A percentile compares a stretch with the other conserved stretches of the same genome.
These are phyloP conservation scores for Corydoras maculifer DNA, from an alignment of 2,113 vertebrate species.

Conservation along the genomic window DNA sequence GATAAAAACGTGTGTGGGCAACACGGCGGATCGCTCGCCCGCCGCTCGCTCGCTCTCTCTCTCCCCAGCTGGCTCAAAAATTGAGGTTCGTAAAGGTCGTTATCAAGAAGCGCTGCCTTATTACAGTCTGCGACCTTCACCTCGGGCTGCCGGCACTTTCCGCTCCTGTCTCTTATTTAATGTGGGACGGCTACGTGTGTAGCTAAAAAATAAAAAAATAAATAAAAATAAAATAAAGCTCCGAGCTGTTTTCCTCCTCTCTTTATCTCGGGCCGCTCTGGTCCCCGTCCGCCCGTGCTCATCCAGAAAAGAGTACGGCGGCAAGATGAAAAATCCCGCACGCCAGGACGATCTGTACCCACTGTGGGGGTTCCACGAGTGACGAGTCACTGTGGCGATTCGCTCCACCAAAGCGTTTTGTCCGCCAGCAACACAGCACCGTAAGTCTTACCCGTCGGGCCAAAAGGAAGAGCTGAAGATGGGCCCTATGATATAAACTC, in stretches of 20 bases:
- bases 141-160: conserved; percentile 20
- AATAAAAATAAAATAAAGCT: background rate
- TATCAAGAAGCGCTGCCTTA: conserved; percentile 45
- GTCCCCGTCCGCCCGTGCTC: conserved; percentile 20
- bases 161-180: conserved; percentile 33
- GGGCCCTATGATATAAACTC: too few relatives aligned
- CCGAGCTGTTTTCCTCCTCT: conserved; percentile 17
- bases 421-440: too few relatives aligned
- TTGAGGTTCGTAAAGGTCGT: conserved; percentile 46
- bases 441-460: too few relatives aligned
- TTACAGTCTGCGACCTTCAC: conserved; percentile 43
- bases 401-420: too few relatives aligned
- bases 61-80: conserved; percentile 32
- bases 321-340: conserved; percentile 1
- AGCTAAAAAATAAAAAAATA: background rate
- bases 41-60: conserved; percentile 18
- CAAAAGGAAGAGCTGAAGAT: too few relatives aligned
- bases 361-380: background rate
- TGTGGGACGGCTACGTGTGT: conserved; percentile 10
- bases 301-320: conserved; percentile 9
- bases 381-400: too few relatives aligned
- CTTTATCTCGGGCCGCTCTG: conserved; percentile 35
- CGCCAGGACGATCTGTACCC: background rate
- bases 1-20: conserved; percentile 24
- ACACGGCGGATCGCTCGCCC: background rate